phyloP scores from a whole-genome alignment of 2,888 invertebrate species.

The Oscheius onirici region DNA sequence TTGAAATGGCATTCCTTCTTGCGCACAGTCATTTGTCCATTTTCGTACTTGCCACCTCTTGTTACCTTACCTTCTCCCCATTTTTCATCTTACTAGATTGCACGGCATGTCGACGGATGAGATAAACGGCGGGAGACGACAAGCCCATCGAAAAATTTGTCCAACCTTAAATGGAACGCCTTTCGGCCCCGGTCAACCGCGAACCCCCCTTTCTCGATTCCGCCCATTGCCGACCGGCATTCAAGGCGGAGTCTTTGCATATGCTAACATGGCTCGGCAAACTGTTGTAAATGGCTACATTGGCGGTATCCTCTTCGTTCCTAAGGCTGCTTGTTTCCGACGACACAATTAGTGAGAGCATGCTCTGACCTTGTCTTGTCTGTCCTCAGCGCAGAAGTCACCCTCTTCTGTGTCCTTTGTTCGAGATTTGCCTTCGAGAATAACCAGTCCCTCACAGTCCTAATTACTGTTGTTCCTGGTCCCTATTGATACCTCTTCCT shows the following conservation, averaged over 20 bases:
- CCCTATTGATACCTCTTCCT: neutral
- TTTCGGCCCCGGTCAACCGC: slow-evolving; percentile 22
- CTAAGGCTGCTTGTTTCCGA: slow-evolving; percentile 9
- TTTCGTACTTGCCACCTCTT: neutral
- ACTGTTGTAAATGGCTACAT: slow-evolving; percentile 22
- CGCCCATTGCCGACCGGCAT: slow-evolving; percentile 10
- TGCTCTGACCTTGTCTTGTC: slow-evolving; percentile 20
- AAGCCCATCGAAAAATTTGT: neutral
- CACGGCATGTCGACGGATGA: neutral
- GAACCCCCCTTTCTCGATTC: slow-evolving; percentile 6
- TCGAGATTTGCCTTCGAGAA: slow-evolving; percentile 9
- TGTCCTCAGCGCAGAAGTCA: slow-evolving; percentile 11
- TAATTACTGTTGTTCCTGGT: neutral
- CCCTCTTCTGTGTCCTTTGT: slow-evolving; percentile 7
- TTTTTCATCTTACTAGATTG: neutral
- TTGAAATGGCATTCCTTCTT: slow-evolving; percentile 18
- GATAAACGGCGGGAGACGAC: neutral
- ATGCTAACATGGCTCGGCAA: slow-evolving; percentile 30
- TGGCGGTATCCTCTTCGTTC: neutral
- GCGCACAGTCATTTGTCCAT: neutral
- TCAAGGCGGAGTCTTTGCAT: slow-evolving; percentile 26
- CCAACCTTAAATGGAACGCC: slow-evolving; percentile 27
- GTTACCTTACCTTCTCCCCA: neutral
- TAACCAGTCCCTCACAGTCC: slow-evolving; percentile 13
- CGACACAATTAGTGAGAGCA: slow-evolving; percentile 21